These are phyloP conservation scores for Stichopus chloronotus DNA, from an alignment of 35 echinoderm and acorn worm species.

Conservation along the genomic window DNA sequence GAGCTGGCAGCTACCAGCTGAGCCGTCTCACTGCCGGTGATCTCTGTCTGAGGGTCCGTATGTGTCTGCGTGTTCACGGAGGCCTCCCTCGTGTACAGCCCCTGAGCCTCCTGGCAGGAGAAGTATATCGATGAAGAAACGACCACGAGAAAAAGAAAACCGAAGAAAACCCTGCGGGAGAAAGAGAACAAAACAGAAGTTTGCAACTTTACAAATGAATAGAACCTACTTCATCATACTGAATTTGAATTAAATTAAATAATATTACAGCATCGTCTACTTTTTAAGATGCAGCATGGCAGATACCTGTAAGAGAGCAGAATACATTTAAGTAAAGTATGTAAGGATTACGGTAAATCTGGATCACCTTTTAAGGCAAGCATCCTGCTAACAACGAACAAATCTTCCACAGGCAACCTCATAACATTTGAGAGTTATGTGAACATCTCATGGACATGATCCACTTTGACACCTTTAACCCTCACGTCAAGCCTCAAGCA, in stretches of 20 bases:
- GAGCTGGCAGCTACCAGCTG: neutral
- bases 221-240: neutral
- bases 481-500: no score
- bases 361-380: neutral
- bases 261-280: neutral
- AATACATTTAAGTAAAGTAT: neutral
- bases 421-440: no score
- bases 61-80: neutral
- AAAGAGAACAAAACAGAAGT: neutral
- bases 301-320: neutral
- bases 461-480: no score
- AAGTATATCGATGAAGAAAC: conserved; percentile 30
- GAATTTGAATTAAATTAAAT: neutral
- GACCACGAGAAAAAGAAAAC: conserved; percentile 16
- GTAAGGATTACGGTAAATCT: neutral
- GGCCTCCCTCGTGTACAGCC: neutral
- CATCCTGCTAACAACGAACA: no score
- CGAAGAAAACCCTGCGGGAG: neutral
- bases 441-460: no score
- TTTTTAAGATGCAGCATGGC: neutral
- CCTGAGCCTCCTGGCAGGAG: conserved; percentile 36
- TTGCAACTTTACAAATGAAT: neutral
- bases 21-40: neutral
- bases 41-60: neutral
- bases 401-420: no score